phyloP scores from a whole-genome alignment of 2,797 vertebrate species.

The Miichthys miiuy region DNA sequence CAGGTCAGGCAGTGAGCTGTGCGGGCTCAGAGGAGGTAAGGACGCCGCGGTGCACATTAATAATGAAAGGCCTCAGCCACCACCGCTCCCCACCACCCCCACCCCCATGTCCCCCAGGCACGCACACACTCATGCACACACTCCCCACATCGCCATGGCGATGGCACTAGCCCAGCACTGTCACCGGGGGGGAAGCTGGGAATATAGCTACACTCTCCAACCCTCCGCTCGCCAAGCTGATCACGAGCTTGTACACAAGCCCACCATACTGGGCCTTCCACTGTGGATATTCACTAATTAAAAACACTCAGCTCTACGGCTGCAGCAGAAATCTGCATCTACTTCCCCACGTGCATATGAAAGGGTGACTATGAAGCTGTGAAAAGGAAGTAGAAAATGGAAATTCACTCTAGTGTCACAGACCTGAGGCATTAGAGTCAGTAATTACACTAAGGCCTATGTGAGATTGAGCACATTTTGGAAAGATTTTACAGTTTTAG shows the following conservation, averaged over 20 bases:
- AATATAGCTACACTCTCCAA: constrained; percentile 81
- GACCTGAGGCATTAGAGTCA: constrained; percentile 58
- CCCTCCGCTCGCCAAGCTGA: constrained; percentile 79
- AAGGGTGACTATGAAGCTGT: constrained; percentile 46
- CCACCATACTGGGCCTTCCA: constrained; percentile 74
- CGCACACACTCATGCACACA: constrained; percentile 52
- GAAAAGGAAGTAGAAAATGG: constrained; percentile 62
- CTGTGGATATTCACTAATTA: constrained; percentile 77
- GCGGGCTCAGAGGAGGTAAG: constrained; percentile 88
- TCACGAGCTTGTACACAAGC: constrained; percentile 77
- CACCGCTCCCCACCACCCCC: constrained; percentile 45
- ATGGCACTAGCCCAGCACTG: constrained; percentile 89
- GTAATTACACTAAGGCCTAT: constrained; percentile 58
- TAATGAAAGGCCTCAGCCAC: constrained; percentile 89
- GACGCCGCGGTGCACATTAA: constrained; percentile 89
- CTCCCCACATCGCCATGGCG: constrained; percentile 85
- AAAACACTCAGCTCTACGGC: constrained; percentile 70
- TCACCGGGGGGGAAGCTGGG: constrained; percentile 81
- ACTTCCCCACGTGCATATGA: constrained; percentile 69
- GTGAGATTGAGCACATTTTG: constrained; percentile 55
- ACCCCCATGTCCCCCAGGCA: constrained; percentile 44
- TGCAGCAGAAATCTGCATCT: constrained; percentile 72
- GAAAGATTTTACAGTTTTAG: not conserved
- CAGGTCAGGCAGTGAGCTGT: constrained; percentile 89
- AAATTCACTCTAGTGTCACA: constrained; percentile 63